phyloP scores from a whole-genome alignment of 1,140 invertebrate species.

The Aphelenchoides besseyi region DNA sequence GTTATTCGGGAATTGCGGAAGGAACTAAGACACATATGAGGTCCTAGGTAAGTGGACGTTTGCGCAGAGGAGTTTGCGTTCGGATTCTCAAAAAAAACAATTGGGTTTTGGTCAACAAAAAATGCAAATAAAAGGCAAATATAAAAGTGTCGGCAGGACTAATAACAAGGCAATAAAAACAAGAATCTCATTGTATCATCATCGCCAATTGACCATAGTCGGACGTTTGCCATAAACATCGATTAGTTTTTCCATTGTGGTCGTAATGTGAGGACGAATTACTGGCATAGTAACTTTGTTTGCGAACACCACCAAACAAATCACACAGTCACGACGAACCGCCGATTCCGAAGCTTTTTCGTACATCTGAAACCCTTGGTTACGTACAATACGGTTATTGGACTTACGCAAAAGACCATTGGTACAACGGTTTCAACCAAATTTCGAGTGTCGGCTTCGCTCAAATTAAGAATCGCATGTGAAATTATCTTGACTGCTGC shows the following conservation, averaged over 20 bases:
- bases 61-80: too few species aligned
- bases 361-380: slow-evolving; percentile 20
- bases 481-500: slow-evolving; percentile 13
- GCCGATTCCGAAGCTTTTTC: background rate
- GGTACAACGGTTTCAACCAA: slow-evolving; percentile 11
- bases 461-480: background rate
- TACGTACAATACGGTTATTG: too few species aligned
- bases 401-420: background rate
- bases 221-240: slow-evolving; percentile 20
- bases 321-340: slow-evolving; percentile 18
- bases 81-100: too few species aligned
- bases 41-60: background rate
- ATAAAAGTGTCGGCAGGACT: too few species aligned
- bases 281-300: slow-evolving; percentile 7
- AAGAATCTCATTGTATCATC: background rate
- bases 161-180: background rate
- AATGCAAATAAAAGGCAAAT: background rate
- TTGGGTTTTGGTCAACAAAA: background rate
- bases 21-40: background rate
- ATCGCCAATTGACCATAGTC: slow-evolving; percentile 3
- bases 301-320: slow-evolving; percentile 19
- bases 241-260: slow-evolving; percentile 12
- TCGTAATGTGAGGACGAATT: background rate
- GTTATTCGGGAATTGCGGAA: too few species aligned
- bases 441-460: background rate